These are phyloP conservation scores for Therioaphis trifolii DNA, from an alignment of 2,888 invertebrate genomes.

Conservation along the genomic window DNA sequence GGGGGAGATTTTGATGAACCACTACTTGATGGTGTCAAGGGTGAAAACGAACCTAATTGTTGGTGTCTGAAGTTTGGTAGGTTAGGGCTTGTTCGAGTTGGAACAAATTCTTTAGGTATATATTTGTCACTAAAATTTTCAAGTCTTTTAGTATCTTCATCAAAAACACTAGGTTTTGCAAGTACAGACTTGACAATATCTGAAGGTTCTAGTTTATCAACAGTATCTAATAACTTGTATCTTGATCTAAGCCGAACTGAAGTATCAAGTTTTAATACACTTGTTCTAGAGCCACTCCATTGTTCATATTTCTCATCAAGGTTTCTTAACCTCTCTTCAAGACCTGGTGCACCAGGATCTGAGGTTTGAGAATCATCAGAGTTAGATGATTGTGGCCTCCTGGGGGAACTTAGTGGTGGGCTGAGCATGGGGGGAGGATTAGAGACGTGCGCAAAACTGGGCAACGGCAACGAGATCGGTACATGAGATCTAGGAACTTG, in stretches of 20 bases:
- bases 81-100: conserved; percentile 68
- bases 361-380: conserved; percentile 76
- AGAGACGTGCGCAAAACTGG: conserved; percentile 74
- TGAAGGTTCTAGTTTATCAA: conserved; percentile 85
- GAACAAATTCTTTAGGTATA: conserved; percentile 75
- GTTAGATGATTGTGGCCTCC: conserved; percentile 75
- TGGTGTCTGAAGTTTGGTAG: conserved; percentile 64
- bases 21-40: conserved; percentile 64
- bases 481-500: conserved; percentile 72
- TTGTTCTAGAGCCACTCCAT: conserved; percentile 76
- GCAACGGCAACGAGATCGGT: conserved; percentile 86
- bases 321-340: conserved; percentile 91
- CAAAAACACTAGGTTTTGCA: conserved; percentile 93
- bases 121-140: conserved; percentile 88
- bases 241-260: conserved; percentile 72
- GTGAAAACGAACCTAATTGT: conserved; percentile 65
- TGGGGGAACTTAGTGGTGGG: conserved; percentile 69
- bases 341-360: conserved; percentile 74
- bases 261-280: conserved; percentile 66
- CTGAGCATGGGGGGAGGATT: conserved; percentile 67
- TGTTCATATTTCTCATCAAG: conserved; percentile 93
- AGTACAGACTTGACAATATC: conserved; percentile 92
- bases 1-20: conserved; percentile 65
- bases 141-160: conserved; percentile 92
- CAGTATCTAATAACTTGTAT: conserved; percentile 82